A percentile compares a stretch with the other conserved stretches of the same genome.
These are phyloP conservation scores for Rhagoletis zephyria DNA, from an alignment of 1,140 invertebrate species.

Conservation along the genomic window DNA sequence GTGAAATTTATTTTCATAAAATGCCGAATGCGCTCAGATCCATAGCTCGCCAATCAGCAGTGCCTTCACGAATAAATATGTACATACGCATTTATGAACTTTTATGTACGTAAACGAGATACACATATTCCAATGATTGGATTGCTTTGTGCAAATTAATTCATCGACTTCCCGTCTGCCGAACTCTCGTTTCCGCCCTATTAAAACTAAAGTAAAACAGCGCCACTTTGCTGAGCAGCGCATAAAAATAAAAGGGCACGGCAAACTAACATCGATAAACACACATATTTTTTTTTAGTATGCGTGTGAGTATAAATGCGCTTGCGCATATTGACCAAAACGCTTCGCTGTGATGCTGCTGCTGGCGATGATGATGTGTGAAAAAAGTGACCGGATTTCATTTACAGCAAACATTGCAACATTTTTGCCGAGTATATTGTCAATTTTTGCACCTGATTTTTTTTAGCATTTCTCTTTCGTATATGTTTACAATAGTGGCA, in stretches of 20 bases:
- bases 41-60: too few species aligned
- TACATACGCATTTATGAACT: not conserved
- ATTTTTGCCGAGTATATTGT: not conserved
- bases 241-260: too few species aligned
- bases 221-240: too few species aligned
- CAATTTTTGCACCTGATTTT: conserved; percentile 34
- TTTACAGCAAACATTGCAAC: conserved; percentile 15
- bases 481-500: not conserved
- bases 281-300: not conserved
- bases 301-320: not conserved
- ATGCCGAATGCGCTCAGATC: too few species aligned
- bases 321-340: not conserved
- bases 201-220: not conserved
- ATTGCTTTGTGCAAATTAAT: conserved; percentile 45
- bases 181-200: conserved; percentile 12
- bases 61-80: not conserved
- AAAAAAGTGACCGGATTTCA: conserved; percentile 23
- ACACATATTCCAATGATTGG: not conserved
- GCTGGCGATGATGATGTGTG: not conserved
- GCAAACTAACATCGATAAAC: too few species aligned
- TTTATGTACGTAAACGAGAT: not conserved
- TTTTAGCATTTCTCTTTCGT: not conserved
- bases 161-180: conserved; percentile 1
- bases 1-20: too few species aligned
- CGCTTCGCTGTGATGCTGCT: too few species aligned